A percentile compares a stretch with the other conserved stretches of the same genome.
phyloP scores from a whole-genome alignment of 2,113 vertebrate species.

The Anarhynchus alexandrinus region DNA sequence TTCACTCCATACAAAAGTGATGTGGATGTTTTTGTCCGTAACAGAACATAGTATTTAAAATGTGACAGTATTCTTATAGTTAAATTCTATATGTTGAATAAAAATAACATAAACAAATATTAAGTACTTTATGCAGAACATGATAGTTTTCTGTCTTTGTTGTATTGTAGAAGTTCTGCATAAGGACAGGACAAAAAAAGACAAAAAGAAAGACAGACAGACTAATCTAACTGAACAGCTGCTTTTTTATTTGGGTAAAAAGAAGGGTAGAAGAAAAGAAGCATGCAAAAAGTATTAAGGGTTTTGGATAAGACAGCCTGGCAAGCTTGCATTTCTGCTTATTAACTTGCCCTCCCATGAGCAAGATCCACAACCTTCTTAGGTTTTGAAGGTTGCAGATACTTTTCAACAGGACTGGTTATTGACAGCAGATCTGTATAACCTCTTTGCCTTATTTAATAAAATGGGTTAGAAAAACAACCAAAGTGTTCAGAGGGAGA shows the following conservation, averaged over 20 bases:
- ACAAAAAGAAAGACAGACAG: not conserved
- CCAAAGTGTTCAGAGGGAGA: not conserved
- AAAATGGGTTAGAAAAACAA: not conserved
- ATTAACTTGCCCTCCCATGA: conserved; percentile 6
- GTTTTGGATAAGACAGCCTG: not conserved
- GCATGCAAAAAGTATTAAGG: conserved; percentile 16
- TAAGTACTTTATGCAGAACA: not conserved
- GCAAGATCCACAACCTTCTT: not conserved
- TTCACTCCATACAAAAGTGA: fast-evolving
- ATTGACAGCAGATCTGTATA: not conserved
- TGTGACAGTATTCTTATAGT: not conserved
- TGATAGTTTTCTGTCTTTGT: not conserved
- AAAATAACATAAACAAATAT: not conserved
- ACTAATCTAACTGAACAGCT: not conserved
- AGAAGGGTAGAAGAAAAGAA: not conserved
- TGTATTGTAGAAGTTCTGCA: not conserved
- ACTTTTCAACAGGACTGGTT: not conserved
- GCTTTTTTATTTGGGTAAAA: not conserved
- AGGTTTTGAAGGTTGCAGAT: conserved; percentile 22
- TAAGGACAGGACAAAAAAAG: not conserved
- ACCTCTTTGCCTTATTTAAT: not conserved
- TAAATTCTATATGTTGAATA: not conserved
- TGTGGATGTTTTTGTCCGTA: not conserved
- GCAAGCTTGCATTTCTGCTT: conserved; percentile 14
- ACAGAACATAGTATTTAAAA: not conserved